Evolutionary conservation across 2,113 vertebrate genomes (phyloP).

Genomic region (Urocolius indicus): DNA sequence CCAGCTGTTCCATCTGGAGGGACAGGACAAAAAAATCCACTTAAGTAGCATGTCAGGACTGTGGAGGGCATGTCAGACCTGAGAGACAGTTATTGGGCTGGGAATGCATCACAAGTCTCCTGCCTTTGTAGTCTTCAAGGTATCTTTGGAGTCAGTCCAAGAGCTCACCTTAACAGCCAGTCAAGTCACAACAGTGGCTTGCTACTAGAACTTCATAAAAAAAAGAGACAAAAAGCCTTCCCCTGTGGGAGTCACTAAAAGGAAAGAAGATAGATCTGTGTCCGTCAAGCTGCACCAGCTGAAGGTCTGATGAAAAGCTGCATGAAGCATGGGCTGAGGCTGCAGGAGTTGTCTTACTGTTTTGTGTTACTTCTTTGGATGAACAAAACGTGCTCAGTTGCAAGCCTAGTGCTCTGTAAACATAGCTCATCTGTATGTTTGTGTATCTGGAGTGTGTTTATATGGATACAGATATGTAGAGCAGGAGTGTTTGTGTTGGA

Average conservation of each 20-base stretch:
- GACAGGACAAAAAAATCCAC: neutral
- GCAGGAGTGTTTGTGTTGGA: neutral
- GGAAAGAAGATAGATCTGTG: neutral
- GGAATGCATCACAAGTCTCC: neutral
- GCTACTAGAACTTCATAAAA: neutral
- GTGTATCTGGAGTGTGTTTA: fast-evolving
- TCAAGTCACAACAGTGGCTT: neutral
- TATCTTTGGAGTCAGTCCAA: neutral
- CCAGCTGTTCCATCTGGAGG: neutral
- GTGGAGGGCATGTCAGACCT: neutral
- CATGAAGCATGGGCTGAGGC: neutral
- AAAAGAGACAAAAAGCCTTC: neutral
- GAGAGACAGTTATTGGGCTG: neutral
- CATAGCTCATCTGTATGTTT: neutral
- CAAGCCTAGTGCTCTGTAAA: neutral
- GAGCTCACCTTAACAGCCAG: neutral
- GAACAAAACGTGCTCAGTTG: neutral
- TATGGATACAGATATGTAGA: fast-evolving
- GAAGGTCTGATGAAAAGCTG: neutral
- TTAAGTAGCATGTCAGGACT: neutral
- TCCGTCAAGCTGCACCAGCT: neutral
- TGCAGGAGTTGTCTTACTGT: neutral
- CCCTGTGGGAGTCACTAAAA: neutral
- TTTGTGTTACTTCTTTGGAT: neutral
- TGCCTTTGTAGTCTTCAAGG: neutral